Evolutionary conservation across 1,140 invertebrate genomes (phyloP).

Genomic region (Lepidurus arcticus): DNA sequence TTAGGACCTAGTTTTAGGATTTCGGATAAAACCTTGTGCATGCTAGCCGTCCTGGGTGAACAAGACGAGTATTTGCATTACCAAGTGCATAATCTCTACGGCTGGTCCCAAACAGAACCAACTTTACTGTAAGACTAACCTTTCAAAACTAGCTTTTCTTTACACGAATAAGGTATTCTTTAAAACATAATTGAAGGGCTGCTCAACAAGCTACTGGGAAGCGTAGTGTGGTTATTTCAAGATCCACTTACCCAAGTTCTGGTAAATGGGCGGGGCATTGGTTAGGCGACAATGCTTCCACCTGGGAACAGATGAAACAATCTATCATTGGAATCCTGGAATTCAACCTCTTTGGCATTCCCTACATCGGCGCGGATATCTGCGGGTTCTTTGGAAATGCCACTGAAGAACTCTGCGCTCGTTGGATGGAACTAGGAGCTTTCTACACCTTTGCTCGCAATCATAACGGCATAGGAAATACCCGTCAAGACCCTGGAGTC

Average conservation of each 20-base stretch:
- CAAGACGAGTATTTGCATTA: slow-evolving; percentile 42
- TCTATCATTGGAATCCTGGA: slow-evolving; percentile 40
- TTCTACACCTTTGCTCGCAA: slow-evolving; percentile 48
- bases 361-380: slow-evolving; percentile 51
- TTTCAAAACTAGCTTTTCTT: background rate
- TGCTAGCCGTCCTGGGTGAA: slow-evolving; percentile 32
- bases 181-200: slow-evolving; percentile 31
- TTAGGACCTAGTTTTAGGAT: slow-evolving; percentile 20
- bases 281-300: slow-evolving; percentile 48
- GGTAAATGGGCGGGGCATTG: slow-evolving; percentile 55
- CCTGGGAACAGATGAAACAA: slow-evolving; percentile 38
- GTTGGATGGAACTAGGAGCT: slow-evolving; percentile 46
- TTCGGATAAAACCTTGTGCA: slow-evolving; percentile 36
- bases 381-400: slow-evolving; percentile 49
- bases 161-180: background rate
- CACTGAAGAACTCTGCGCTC: slow-evolving; percentile 42
- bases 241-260: slow-evolving; percentile 51
- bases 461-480: slow-evolving; percentile 42
- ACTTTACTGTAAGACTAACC: slow-evolving; percentile 36
- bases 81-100: slow-evolving; percentile 55
- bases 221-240: slow-evolving; percentile 48
- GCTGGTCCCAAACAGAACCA: slow-evolving; percentile 40
- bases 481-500: slow-evolving; percentile 41
- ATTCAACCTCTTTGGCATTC: slow-evolving; percentile 47
- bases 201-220: slow-evolving; percentile 36